Evolutionary conservation across 53 echinoderm and acorn worm genomes (phyloP).

Genomic region (Arbacia lixula): DNA sequence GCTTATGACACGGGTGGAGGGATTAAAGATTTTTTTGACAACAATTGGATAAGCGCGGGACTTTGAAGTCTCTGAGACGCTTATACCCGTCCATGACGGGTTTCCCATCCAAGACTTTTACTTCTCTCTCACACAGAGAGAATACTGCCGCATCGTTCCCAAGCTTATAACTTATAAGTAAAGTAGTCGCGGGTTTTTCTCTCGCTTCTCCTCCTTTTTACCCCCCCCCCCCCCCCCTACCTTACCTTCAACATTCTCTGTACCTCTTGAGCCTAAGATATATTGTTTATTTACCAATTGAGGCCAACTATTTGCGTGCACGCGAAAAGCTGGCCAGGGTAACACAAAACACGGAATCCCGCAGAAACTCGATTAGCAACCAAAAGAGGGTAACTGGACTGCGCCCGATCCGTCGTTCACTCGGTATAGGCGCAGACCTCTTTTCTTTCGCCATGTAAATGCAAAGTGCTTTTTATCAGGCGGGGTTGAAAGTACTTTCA

Average conservation of each 20-base stretch:
- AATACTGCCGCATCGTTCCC: constrained; percentile 4
- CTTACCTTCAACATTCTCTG: background rate
- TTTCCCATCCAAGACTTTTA: constrained; percentile 39
- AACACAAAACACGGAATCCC: too few relatives aligned
- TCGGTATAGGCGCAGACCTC: too few relatives aligned
- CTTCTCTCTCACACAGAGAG: constrained; percentile 8
- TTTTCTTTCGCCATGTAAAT: too few relatives aligned
- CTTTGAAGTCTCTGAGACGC: constrained; percentile 39
- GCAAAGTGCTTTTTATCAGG: background rate
- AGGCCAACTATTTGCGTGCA: constrained; percentile 42
- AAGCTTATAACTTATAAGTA: background rate
- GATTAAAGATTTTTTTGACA: constrained; percentile 45
- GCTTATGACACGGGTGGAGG: constrained; percentile 52
- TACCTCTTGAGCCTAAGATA: constrained; percentile 1
- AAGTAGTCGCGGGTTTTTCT: constrained; percentile 12
- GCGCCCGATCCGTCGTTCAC: too few relatives aligned
- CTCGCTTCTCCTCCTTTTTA: background rate
- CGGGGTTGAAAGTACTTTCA: constrained; percentile 16
- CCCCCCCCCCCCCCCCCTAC: background rate
- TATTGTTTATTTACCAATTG: constrained; percentile 61
- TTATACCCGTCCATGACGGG: constrained; percentile 5
- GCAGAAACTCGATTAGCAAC: too few relatives aligned
- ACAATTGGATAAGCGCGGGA: constrained; percentile 35
- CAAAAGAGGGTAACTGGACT: too few relatives aligned
- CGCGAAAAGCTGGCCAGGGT: constrained; percentile 25